Evolutionary conservation across 2,797 vertebrate species (phyloP), one percentile per base, ranked within the genome.

Genomic region (Macroramphosus scolopax): DNA sequence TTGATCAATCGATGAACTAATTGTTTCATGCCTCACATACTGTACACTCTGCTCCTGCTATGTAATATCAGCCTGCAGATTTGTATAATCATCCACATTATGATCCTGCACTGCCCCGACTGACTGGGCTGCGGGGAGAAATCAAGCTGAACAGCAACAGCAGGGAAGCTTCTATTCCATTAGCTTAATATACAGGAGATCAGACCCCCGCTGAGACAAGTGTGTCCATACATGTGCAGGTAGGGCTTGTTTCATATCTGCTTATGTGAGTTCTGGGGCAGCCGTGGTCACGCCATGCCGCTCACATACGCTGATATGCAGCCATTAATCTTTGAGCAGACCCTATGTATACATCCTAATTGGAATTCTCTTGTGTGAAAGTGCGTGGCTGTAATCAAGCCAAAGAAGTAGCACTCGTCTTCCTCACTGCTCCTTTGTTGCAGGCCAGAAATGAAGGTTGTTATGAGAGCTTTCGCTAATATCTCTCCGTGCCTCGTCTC

Each of bases 131-230:
- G 35, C 30, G 13, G 1, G 31, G 75, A 54, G 70, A 79, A 75
- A 72, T 78, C 62, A 60, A 42, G 68, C 70, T 65, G 60, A 81
- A 74, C 49, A 33, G 36, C 54, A 40, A 51, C 75, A 73, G 72
- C 57, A 50, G 72, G 68, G 62, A 42, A 25, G 33, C 63, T 79
- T 80, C 68, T 47, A 49, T 73, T 62, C 63, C 68, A 76, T 80
- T 80, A 80, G 78, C 61, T 74, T 59, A 3, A 75, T 78, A 62
- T 59, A 69, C 67, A 70, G 75, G 68, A n/a, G n/a, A n/a, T n/a
- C n/a, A n/a, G n/a, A n/a, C n/a, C n/a, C n/a, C n/a, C n/a, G n/a
- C n/a, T n/a, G 72, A 41, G 61, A 53, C 10, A 17, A 18, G 25
- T 44, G 26, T 28, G 35, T 48, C 33, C 54, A 17, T 34, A 28